Base-by-base conservation (phyloP, 2,797 vertebrate species). In the Oophaga sylvatica region DNA sequence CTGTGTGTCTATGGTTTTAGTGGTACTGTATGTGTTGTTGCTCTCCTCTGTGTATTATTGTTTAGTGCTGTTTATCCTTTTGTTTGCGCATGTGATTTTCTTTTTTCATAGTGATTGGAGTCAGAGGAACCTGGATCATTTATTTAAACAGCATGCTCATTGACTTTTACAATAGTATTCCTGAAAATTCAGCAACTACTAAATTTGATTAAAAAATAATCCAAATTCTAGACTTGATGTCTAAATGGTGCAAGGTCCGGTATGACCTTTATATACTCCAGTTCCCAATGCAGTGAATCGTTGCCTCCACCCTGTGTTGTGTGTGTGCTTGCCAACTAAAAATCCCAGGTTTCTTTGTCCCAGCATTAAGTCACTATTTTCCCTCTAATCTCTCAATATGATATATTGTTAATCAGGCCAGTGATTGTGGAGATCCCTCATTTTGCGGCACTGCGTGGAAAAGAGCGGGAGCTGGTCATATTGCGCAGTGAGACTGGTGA, bases 341-440 rank as follows among this genome's bases (percentile, higher is more conserved):
- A 91, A 93, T 90, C 94, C 95, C 94, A 95, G 94, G 95, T 95
- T 94, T 94, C 95, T 95, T 95, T 95, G 95, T 93, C 87, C 93
- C 95, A 95, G 94, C 93, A 93, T 2, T 26, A 41, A 41, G 19
- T 57, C 60, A 77, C 45, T 71, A 31, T n/a, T 65, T 65, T 29
- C 85, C 35, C 11, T 88, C 1, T 91, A 84, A 90, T 88, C 91
- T 65, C 91, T 93, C 88, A 94, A 90, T 84, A 81, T 29, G 78
- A 91, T 93, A 80, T 91, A 67, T 92, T 93, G 91, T 92, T 90
- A 65, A 90, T 86, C 93, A 99, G 98, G 94, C 98, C 98, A 12
- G 98, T 99, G 91, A 98, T 99, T 41, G 98, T 99, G 94, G 98
- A 99, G 95, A 98, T 99, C 90, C 98, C 98, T 41, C 98, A 99